phyloP scores from a whole-genome alignment of 2,888 invertebrate genomes.

The Amiota mariae region DNA sequence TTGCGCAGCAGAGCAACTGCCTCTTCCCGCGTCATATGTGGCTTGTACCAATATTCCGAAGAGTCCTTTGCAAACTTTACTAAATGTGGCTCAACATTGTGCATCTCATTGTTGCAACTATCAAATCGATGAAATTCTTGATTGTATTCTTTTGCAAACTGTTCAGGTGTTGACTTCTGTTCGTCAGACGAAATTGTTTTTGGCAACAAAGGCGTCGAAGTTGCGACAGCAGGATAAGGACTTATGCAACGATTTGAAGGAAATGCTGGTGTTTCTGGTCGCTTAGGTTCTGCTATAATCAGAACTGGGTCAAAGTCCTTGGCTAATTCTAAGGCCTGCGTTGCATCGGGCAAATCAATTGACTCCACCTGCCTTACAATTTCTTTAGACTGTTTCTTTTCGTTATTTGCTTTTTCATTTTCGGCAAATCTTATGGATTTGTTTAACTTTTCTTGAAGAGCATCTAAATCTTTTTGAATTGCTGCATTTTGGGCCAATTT shows the following conservation, averaged over 20 bases:
- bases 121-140: background rate
- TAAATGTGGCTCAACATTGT: conserved; percentile 89
- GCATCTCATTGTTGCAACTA: conserved; percentile 75
- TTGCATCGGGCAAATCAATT: background rate
- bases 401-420: background rate
- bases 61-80: conserved; percentile 91
- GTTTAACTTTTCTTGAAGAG: conserved; percentile 50
- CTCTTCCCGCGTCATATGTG: conserved; percentile 94
- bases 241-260: conserved; percentile 83
- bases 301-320: conserved; percentile 34
- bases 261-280: conserved; percentile 92
- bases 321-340: background rate
- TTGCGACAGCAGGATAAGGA: conserved; percentile 51
- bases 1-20: conserved; percentile 90
- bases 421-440: conserved; percentile 33
- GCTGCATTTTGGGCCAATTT: conserved; percentile 52
- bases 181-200: background rate
- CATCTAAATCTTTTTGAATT: conserved; percentile 55
- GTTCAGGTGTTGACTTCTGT: background rate
- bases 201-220: background rate
- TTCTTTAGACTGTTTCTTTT: conserved; percentile 46
- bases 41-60: conserved; percentile 97
- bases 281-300: conserved; percentile 66
- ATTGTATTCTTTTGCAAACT: background rate
- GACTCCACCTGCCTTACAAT: conserved; percentile 37